Evolutionary conservation across 2,888 invertebrate genomes (phyloP), one percentile per base, ranked within the genome.

Genomic region (Atethmia centrago): DNA sequence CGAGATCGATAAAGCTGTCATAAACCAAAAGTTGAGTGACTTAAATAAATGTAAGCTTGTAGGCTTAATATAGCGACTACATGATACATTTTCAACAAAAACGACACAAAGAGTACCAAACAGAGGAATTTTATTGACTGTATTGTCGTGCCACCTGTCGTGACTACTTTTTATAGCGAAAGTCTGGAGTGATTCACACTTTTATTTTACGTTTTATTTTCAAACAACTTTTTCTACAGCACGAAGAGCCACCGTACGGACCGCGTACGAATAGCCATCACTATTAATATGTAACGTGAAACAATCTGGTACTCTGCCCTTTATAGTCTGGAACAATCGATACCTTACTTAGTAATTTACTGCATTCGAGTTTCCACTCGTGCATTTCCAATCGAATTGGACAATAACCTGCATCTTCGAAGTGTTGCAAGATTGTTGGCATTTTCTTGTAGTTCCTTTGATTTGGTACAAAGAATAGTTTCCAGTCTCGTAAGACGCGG

Each of bases 291-390:
- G 83, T 93, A 92, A 92, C 88, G 89, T 81, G 85, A 83, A 87
- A 89, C 91, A 92, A 92, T 91, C 91, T 91, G 77, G 91, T 91
- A 89, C 93, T 92, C 87, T 91, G 90, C 89, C 92, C 92, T 90
- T 90, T 90, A 87, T 89, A 86, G 88, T 86, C 87, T 83, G 12
- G 83, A 88, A 85, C 87, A 92, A 94, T 95, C 94, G 91, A 94
- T 94, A 94, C 77, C 81, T 88, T 90, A 90, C 90, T 93, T 88
- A 92, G 91, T 93, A 92, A 92, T 92, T 91, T 92, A 93, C 86
- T 88, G 88, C 90, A 88, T 85, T 91, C 85, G 85, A 88, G 87
- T 90, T 90, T 89, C 88, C 83, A 85, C 85, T 88, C 79, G 77
- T 88, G 86, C 87, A 89, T 89, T 89, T 87, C 85, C 88, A 87